Percentiles rank a stretch among this genome's conserved stretches.
These are phyloP conservation scores for Stylophora pistillata DNA, from an alignment of 64 coral and sea anemone genomes.

Conservation along the genomic window DNA sequence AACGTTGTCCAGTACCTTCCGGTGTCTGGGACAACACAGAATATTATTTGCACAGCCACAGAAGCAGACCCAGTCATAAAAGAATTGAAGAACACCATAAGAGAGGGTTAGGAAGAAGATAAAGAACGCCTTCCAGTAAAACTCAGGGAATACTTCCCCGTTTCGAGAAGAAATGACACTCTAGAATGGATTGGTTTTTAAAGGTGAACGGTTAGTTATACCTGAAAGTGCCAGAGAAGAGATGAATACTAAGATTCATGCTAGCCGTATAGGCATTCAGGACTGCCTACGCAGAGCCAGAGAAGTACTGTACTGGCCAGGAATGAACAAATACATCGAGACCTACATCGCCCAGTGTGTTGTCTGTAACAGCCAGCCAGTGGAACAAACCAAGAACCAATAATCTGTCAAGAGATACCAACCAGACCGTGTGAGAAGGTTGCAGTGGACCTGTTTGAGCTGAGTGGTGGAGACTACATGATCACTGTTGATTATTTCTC, in stretches of 20 bases:
- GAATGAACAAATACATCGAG: background rate
- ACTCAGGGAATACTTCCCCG: conserved; percentile 14
- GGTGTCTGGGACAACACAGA: conserved; percentile 16
- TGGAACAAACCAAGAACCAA: background rate
- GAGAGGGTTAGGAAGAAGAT: background rate
- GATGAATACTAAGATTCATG: conserved; percentile 1
- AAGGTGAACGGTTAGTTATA: conserved; percentile 1
- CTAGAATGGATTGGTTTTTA: background rate
- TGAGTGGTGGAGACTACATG: conserved; percentile 19
- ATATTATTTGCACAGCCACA: conserved; percentile 6
- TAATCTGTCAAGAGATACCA: conserved; percentile 7
- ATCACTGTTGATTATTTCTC: conserved; percentile 34
- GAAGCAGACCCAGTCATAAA: conserved; percentile 18
- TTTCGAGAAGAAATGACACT: background rate
- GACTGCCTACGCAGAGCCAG: background rate
- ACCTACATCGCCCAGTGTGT: background rate
- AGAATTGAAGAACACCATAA: conserved; percentile 44
- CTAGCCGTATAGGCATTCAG: background rate
- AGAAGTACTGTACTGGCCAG: background rate
- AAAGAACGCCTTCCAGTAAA: background rate
- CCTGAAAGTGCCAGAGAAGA: conserved; percentile 10
- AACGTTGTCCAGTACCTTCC: conserved; percentile 39
- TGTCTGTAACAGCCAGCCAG: background rate
- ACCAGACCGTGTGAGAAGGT: conserved; percentile 45
- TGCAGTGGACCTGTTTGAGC: conserved; percentile 36